Conservation (phyloP, 2,113 vertebrate species). For the Myocastor coypus region DNA sequence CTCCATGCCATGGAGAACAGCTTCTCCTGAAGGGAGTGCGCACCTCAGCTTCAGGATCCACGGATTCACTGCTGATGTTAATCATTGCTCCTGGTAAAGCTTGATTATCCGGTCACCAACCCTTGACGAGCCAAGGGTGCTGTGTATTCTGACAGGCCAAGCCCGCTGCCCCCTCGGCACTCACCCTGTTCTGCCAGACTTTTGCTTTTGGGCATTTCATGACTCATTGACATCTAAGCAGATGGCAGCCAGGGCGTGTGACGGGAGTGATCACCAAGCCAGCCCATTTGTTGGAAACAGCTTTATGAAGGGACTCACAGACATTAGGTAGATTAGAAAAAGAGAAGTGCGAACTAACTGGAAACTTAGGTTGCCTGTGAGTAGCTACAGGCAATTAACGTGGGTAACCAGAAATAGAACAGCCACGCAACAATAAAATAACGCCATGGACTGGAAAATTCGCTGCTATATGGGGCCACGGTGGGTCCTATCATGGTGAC, state of each 20-base stretch:
- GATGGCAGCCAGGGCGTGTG: slow-evolving; percentile 6
- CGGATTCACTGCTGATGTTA: not conserved
- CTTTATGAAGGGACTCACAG: slow-evolving; percentile 46
- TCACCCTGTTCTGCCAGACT: not conserved
- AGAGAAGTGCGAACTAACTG: not conserved
- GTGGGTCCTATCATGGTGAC: not conserved
- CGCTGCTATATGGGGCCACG: not conserved
- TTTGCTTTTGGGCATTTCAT: slow-evolving; percentile 4
- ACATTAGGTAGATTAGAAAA: slow-evolving; percentile 22
- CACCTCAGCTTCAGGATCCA: not conserved
- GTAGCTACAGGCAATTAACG: not conserved
- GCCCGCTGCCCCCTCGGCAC: not conserved
- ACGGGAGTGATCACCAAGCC: slow-evolving; percentile 41
- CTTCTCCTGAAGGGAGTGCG: not conserved
- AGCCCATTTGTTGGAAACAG: slow-evolving; percentile 40
- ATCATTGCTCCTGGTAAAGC: not conserved
- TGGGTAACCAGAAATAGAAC: not conserved
- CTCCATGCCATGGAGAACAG: too few relatives aligned
- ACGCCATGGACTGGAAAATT: not conserved
- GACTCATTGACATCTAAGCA: slow-evolving; percentile 42
- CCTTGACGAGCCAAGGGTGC: slow-evolving; percentile 12
- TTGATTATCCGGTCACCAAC: slow-evolving; percentile 31
- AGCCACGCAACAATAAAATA: not conserved
- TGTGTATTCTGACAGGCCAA: not conserved
- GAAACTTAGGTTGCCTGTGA: not conserved